These are phyloP conservation scores for Axis porcinus DNA, from an alignment of 2,113 vertebrate genomes.

Conservation along the genomic window DNA sequence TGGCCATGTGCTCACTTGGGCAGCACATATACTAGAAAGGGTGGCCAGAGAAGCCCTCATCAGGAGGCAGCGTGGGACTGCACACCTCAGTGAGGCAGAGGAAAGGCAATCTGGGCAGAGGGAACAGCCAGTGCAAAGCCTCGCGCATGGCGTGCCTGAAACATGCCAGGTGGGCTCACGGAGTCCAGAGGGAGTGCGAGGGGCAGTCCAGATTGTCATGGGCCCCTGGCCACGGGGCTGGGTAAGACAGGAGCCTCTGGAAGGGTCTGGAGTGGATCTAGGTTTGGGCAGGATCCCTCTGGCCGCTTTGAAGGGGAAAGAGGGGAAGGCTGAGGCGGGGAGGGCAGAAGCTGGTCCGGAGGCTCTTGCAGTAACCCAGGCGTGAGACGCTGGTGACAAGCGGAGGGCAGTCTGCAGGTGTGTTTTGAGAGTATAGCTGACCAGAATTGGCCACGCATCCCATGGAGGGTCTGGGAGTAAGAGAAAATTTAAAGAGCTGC, in stretches of 20 bases:
- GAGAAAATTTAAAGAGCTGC: too few species aligned
- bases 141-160: rapidly evolving
- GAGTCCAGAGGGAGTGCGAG: not conserved
- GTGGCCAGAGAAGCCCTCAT: not conserved
- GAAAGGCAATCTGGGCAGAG: not conserved
- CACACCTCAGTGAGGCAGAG: not conserved
- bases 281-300: not conserved
- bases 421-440: rapidly evolving
- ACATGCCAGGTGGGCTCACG: rapidly evolving
- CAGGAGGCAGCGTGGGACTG: rapidly evolving
- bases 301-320: not conserved
- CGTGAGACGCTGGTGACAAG: rapidly evolving
- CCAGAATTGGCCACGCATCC: rapidly evolving
- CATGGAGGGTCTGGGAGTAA: not conserved
- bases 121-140: not conserved
- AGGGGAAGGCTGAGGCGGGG: rapidly evolving
- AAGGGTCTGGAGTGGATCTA: not conserved
- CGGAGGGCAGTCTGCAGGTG: rapidly evolving
- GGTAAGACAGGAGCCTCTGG: not conserved
- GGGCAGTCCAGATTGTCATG: rapidly evolving
- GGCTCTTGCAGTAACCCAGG: not conserved
- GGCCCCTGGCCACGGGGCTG: not conserved
- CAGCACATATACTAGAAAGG: not conserved
- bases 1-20: not conserved
- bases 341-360: rapidly evolving